These are phyloP conservation scores for Porites cylindrica DNA, from an alignment of 92 coral and sea anemone species.

Conservation along the genomic window DNA sequence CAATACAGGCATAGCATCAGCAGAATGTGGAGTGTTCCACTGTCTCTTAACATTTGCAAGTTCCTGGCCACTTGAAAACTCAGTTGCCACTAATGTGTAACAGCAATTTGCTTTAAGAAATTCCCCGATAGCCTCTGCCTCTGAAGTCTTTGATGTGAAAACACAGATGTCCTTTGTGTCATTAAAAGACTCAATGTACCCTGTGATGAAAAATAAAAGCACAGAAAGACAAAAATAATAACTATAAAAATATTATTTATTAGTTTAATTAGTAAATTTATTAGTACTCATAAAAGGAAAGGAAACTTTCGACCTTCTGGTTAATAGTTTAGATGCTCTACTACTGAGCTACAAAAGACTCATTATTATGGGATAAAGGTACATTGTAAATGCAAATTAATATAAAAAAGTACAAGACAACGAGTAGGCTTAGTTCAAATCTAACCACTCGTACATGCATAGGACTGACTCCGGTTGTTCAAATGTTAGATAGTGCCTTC, in stretches of 20 bases:
- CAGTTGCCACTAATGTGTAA: conserved; percentile 77
- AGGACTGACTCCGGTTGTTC: no score
- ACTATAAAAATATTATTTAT: not conserved
- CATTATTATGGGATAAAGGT: no score
- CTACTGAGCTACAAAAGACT: no score
- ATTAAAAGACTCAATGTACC: conserved; percentile 76
- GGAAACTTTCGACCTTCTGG: no score
- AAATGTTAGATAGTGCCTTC: no score
- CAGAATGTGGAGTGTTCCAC: conserved; percentile 94
- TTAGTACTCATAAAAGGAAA: no score
- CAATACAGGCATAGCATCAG: conserved; percentile 81
- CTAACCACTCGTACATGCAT: no score
- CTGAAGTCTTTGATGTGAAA: conserved; percentile 83
- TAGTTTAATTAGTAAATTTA: no score
- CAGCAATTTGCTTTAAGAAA: conserved; percentile 69
- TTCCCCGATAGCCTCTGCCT: conserved; percentile 84
- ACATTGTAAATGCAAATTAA: no score
- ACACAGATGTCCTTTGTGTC: conserved; percentile 79
- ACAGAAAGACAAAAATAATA: not conserved
- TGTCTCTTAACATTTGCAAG: conserved; percentile 77
- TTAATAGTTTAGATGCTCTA: no score
- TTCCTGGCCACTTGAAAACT: conserved; percentile 75
- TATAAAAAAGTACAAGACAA: no score
- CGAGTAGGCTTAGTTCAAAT: no score
- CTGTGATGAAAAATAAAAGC: conserved; percentile 44